Evolutionary conservation across 2,113 vertebrate genomes (phyloP).

Genomic region (Datnioides undecimradiatus): DNA sequence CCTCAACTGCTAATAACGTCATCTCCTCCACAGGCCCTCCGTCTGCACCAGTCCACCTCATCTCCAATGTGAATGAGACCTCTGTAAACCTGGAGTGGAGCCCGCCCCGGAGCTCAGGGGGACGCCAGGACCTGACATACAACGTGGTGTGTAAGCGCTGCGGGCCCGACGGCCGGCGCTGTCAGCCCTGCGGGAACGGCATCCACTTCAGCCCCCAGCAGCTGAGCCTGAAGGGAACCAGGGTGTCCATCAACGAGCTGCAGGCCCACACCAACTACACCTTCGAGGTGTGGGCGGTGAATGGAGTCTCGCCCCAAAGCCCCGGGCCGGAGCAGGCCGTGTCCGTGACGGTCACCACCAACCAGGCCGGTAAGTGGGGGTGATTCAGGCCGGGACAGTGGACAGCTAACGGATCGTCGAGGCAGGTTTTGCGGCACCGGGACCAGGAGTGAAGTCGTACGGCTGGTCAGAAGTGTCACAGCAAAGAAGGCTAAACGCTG

Average conservation of each 20-base stretch:
- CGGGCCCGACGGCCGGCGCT: slow-evolving; percentile 86
- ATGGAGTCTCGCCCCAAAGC: slow-evolving; percentile 94
- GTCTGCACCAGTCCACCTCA: slow-evolving; percentile 93
- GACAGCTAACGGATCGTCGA: neutral
- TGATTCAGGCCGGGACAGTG: neutral
- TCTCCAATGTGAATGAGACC: slow-evolving; percentile 98
- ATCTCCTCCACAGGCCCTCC: slow-evolving; percentile 88
- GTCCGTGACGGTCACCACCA: slow-evolving; percentile 96
- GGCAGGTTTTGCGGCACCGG: neutral
- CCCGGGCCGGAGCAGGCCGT: slow-evolving; percentile 93
- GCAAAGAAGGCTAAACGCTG: neutral
- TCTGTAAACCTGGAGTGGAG: slow-evolving; percentile 98
- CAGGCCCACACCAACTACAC: slow-evolving; percentile 99
- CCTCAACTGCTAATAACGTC: neutral
- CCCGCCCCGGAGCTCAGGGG: slow-evolving; percentile 90
- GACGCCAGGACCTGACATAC: slow-evolving; percentile 94
- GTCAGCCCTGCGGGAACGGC: slow-evolving; percentile 91
- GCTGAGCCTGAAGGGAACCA: slow-evolving; percentile 89
- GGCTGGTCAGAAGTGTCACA: neutral
- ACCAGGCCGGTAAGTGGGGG: slow-evolving; percentile 93
- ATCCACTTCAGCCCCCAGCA: slow-evolving; percentile 96
- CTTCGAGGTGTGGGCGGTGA: slow-evolving; percentile 97
- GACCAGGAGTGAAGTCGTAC: neutral
- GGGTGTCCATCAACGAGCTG: slow-evolving; percentile 95
- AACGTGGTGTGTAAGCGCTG: slow-evolving; percentile 96